Evolutionary conservation across 2,113 vertebrate genomes (phyloP).

Genomic region (Ochotona curzoniae): DNA sequence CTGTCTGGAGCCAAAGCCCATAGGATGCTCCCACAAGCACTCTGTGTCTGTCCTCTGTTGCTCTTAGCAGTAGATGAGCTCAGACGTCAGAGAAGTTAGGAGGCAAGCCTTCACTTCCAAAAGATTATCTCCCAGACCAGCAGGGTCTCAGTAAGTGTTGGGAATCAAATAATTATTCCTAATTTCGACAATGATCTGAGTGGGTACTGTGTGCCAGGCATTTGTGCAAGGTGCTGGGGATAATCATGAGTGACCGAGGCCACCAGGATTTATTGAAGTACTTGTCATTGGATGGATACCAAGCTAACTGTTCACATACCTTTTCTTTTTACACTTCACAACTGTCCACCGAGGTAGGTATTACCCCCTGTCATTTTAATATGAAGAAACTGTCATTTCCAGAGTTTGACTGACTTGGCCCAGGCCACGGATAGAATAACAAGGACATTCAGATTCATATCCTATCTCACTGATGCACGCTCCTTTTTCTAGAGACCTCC

Average conservation of each 20-base stretch:
- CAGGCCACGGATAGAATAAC: neutral
- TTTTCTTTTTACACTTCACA: slow-evolving; percentile 62
- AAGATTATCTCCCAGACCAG: neutral
- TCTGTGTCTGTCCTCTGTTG: neutral
- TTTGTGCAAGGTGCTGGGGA: neutral
- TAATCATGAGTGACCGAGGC: neutral
- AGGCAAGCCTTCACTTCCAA: neutral
- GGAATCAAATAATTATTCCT: neutral
- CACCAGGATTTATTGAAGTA: neutral
- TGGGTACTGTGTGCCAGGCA: neutral
- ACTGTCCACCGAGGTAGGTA: slow-evolving; percentile 58
- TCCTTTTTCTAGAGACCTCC: neutral
- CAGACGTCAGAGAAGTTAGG: neutral
- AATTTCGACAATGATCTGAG: neutral
- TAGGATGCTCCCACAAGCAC: neutral
- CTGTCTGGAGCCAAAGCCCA: neutral
- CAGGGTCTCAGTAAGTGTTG: neutral
- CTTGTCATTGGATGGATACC: neutral
- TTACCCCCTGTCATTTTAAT: slow-evolving; percentile 16
- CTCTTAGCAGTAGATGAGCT: neutral
- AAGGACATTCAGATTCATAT: neutral
- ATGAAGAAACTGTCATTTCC: slow-evolving; percentile 17
- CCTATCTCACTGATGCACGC: accelerated
- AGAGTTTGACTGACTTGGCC: neutral
- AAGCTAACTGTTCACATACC: slow-evolving; percentile 39